These are phyloP conservation scores for Oasisia sp. DNA, from an alignment of 2,888 invertebrate genomes.

Conservation along the genomic window DNA sequence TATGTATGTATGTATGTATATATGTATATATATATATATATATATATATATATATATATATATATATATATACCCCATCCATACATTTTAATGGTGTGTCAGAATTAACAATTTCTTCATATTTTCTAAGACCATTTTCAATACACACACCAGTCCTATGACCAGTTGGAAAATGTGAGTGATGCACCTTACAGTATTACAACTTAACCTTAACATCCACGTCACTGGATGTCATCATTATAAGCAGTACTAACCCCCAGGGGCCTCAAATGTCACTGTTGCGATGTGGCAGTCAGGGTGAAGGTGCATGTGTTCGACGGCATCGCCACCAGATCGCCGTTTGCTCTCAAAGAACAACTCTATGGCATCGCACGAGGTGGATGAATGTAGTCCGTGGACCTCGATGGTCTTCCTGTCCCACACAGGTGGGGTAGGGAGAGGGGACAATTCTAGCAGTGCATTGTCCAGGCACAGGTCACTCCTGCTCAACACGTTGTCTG, in stretches of 20 bases:
- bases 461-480: background rate
- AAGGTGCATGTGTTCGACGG: background rate
- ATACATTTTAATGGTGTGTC: too few relatives aligned
- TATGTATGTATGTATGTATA: too few relatives aligned
- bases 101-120: too few relatives aligned
- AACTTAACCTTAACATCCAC: background rate
- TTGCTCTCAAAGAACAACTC: conserved; percentile 6
- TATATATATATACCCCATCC: too few relatives aligned
- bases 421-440: background rate
- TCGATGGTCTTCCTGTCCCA: background rate
- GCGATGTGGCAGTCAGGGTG: background rate
- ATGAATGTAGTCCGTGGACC: background rate
- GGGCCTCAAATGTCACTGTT: background rate
- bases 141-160: too few relatives aligned
- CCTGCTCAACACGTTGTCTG: background rate
- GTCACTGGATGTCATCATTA: background rate
- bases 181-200: too few relatives aligned
- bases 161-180: too few relatives aligned
- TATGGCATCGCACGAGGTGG: background rate
- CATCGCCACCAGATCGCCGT: background rate
- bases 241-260: background rate
- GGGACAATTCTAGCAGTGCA: background rate
- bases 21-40: too few relatives aligned
- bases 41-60: too few relatives aligned
- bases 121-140: too few relatives aligned